Evolutionary conservation across 2,113 vertebrate genomes (phyloP).

Genomic region (Eira barbara): DNA sequence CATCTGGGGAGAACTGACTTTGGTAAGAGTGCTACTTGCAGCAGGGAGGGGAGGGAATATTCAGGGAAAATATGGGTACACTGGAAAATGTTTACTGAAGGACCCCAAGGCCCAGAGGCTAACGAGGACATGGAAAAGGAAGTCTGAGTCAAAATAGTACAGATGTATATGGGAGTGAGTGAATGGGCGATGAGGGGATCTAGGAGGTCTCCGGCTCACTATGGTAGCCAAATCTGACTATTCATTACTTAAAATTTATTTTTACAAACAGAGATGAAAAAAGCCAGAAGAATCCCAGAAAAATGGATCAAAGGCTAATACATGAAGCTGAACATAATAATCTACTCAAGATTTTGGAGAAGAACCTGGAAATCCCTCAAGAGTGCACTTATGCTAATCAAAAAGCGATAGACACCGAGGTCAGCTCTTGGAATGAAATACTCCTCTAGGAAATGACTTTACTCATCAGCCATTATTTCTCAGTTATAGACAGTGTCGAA

Average conservation of each 20-base stretch:
- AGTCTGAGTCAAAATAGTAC: neutral
- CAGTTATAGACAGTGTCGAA: neutral
- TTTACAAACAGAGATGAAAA: conserved; percentile 50
- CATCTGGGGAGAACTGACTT: neutral
- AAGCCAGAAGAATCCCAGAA: conserved; percentile 15
- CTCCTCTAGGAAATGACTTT: no score
- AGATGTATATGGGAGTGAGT: neutral
- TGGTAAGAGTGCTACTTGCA: neutral
- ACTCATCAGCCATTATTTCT: no score
- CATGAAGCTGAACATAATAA: conserved; percentile 23
- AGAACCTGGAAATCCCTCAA: conserved; percentile 59
- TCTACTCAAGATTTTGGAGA: conserved; percentile 54
- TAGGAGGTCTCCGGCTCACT: neutral
- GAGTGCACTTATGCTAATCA: conserved; percentile 71
- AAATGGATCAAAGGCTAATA: conserved; percentile 44
- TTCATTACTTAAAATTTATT: neutral
- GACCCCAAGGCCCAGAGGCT: neutral
- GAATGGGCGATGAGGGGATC: neutral
- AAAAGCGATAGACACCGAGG: conserved; percentile 60
- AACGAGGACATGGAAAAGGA: neutral
- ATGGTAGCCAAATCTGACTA: neutral
- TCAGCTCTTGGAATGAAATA: neutral
- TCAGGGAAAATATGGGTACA: neutral
- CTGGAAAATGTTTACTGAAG: neutral
- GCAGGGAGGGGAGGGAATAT: neutral